Percentiles rank a stretch among this genome's conserved stretches.
Conservation (phyloP, 2,113 vertebrate genomes). For the Aegotheles bennettii region DNA sequence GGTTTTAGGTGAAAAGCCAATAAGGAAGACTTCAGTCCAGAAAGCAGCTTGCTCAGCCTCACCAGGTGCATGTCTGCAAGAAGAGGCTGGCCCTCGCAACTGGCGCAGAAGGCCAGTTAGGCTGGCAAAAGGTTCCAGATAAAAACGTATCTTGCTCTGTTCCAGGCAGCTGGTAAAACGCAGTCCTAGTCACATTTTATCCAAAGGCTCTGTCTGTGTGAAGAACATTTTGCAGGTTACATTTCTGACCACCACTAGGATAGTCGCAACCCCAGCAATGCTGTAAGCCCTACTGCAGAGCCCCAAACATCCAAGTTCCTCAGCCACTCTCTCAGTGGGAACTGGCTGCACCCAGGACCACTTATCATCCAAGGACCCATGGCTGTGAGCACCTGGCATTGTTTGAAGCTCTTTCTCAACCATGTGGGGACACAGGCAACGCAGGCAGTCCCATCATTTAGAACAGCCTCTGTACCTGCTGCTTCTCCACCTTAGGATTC, state of each 20-base stretch:
- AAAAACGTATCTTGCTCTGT: background rate
- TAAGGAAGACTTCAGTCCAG: background rate
- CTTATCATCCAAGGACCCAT: background rate
- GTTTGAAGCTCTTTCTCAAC: background rate
- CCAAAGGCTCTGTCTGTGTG: background rate
- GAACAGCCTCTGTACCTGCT: background rate
- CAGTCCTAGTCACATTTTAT: background rate
- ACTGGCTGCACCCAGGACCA: background rate
- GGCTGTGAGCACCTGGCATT: background rate
- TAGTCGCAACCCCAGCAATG: background rate
- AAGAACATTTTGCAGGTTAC: fast-evolving
- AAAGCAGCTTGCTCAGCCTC: background rate
- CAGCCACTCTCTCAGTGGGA: fast-evolving
- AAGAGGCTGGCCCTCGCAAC: background rate
- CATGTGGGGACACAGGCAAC: background rate
- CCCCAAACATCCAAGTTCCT: background rate
- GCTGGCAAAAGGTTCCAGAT: background rate
- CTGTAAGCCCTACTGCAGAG: background rate
- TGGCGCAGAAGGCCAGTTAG: background rate
- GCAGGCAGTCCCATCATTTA: background rate
- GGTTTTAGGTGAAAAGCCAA: background rate
- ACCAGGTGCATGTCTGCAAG: background rate
- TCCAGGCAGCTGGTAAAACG: background rate
- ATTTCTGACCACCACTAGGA: background rate
- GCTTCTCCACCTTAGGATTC: background rate